Evolutionary conservation across 1,140 invertebrate species (phyloP), one percentile per base, ranked within the genome.

Genomic region (Gerris buenoi): DNA sequence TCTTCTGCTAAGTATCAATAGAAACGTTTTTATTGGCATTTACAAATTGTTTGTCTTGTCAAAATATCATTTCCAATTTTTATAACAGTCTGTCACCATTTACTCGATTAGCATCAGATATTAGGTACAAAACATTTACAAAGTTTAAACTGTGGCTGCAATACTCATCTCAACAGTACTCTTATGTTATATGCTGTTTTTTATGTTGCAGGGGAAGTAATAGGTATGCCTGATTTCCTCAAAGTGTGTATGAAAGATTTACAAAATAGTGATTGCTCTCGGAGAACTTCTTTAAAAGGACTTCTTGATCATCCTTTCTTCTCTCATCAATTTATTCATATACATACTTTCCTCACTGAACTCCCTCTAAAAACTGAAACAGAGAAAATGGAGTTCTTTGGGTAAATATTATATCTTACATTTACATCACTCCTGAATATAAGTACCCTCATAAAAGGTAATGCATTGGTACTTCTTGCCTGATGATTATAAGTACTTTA

Each of bases 261-360:
- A 28, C 84, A 88, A 72, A 82, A 84, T 75, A 68, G 76, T 65
- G 81, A 84, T 68, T 77, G 83, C 26, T 75, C 78, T 58, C 73
- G 81, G 66, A 79, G 88, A 64, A 84, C 85, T 18, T 81, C 79
- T 61, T 77, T 90, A 59, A 80, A 81, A 18, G 78, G 81, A 25
- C 74, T 90, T 22, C 76, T 89, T 1, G 76, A 85, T 72, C 85
- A 92, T 77, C 79, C 82, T 23, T 90, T 89, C 75, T 91, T 91
- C 69, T 87, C 85, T 70, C 87, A 92, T 75, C 85, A 90, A 72
- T 92, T 93, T 75, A 86, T 93, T 68, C 78, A 82, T 23, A 89
- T 93, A 72, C 83, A 90, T 76, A 86, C 84, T 67, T 93, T 92
- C 78, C 77, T 94, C 0, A 84, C 85, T 70, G 88, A 91, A 74